Percentiles rank a stretch among this genome's conserved stretches.
Conservation (phyloP, 2,888 invertebrate genomes). For the Romanomermis culicivorax region DNA sequence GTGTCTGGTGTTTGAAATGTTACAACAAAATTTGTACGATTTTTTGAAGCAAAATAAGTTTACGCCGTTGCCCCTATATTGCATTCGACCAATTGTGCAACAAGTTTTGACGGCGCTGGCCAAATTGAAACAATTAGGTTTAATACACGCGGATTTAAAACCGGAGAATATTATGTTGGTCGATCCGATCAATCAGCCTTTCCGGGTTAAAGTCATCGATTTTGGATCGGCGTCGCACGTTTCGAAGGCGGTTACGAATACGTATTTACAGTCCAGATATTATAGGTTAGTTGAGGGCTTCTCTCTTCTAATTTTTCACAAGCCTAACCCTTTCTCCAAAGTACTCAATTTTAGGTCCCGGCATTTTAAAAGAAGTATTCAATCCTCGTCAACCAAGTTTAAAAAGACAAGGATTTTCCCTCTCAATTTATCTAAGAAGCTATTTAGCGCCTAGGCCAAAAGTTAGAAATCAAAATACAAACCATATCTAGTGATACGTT, state of each 20-base stretch:
- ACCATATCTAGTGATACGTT: too few species aligned
- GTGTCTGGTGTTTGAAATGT: conserved; percentile 97
- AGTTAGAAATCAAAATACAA: too few species aligned
- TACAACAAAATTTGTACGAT: conserved; percentile 98
- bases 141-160: conserved; percentile 97
- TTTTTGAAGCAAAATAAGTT: conserved; percentile 99
- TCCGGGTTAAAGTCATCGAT: conserved; percentile 97
- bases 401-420: too few species aligned
- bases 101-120: conserved; percentile 66
- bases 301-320: background rate
- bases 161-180: conserved; percentile 99
- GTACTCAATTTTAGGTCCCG: too few species aligned
- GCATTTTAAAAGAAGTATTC: too few species aligned
- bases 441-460: too few species aligned
- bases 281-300: conserved; percentile 43
- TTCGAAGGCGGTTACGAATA: conserved; percentile 97
- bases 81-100: conserved; percentile 92
- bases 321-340: background rate
- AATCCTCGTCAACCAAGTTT: too few species aligned
- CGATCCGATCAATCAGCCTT: conserved; percentile 89
- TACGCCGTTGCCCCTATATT: conserved; percentile 88
- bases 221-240: conserved; percentile 98
- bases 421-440: too few species aligned
- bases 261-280: conserved; percentile 93
- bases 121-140: conserved; percentile 73